phyloP scores from a whole-genome alignment of 2,888 invertebrate species.

The Trissolcus japonicus region DNA sequence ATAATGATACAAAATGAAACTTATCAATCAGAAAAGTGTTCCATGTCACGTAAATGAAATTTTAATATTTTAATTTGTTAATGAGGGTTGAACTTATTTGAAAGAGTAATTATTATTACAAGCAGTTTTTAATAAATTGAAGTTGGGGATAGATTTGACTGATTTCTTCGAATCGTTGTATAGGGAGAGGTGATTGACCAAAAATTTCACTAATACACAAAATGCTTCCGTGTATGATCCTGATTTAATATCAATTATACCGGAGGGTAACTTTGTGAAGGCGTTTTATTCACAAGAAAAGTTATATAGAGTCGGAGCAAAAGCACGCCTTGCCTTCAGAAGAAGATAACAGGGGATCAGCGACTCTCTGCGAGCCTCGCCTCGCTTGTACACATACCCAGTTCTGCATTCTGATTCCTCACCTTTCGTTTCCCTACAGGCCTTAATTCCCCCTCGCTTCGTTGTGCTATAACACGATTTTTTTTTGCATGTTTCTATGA shows the following conservation, averaged over 20 bases:
- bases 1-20: too few species aligned
- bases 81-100: too few species aligned
- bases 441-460: slow-evolving; percentile 25
- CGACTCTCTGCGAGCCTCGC: slow-evolving; percentile 30
- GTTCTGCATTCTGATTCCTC: slow-evolving; percentile 30
- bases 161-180: slow-evolving; percentile 7
- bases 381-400: slow-evolving; percentile 27
- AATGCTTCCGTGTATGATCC: slow-evolving; percentile 1
- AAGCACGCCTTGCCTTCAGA: slow-evolving; percentile 49
- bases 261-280: slow-evolving; percentile 17
- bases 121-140: too few species aligned
- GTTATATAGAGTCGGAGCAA: slow-evolving; percentile 32
- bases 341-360: slow-evolving; percentile 49
- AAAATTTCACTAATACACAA: slow-evolving; percentile 13
- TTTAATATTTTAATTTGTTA: too few species aligned
- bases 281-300: slow-evolving; percentile 30
- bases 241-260: slow-evolving; percentile 40
- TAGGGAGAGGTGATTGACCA: slow-evolving; percentile 20
- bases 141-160: too few species aligned
- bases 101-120: too few species aligned
- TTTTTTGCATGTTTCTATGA: slow-evolving; percentile 25
- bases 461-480: slow-evolving; percentile 13
- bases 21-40: too few species aligned
- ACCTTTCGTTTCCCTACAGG: slow-evolving; percentile 38
- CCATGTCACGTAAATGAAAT: too few species aligned